phyloP scores from a whole-genome alignment of 2,888 invertebrate species.

The Mellilla xanthometata region DNA sequence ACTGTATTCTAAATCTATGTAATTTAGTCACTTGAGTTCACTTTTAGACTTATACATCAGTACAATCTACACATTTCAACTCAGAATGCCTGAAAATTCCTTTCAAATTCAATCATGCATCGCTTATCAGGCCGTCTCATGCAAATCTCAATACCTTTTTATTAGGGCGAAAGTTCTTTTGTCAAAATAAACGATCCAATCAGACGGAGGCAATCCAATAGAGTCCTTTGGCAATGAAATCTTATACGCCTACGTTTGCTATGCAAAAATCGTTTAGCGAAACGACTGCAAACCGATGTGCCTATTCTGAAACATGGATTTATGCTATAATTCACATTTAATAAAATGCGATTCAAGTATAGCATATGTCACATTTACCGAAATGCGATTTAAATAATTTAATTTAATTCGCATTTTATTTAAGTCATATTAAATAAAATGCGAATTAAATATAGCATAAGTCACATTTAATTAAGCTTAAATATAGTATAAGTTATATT shows the following conservation, averaged over 20 bases:
- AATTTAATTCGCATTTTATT: too few relatives aligned
- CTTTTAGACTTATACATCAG: too few relatives aligned
- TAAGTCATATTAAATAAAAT: too few relatives aligned
- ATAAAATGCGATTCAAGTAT: too few relatives aligned
- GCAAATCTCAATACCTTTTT: conserved; percentile 47
- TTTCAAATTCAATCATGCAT: conserved; percentile 12
- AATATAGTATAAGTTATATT: too few relatives aligned
- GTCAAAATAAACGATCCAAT: conserved; percentile 45
- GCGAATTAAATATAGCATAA: too few relatives aligned
- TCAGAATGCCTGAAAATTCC: background rate
- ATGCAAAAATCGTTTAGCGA: conserved; percentile 60
- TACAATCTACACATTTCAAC: background rate
- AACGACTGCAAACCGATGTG: conserved; percentile 33
- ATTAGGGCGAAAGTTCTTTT: conserved; percentile 43
- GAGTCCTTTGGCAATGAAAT: conserved; percentile 59
- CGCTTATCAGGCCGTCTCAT: conserved; percentile 17
- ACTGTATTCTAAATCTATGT: too few relatives aligned
- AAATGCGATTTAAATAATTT: too few relatives aligned
- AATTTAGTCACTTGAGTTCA: too few relatives aligned
- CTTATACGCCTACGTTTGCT: conserved; percentile 64
- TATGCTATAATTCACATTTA: too few relatives aligned
- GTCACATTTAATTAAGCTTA: too few relatives aligned
- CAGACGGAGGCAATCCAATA: conserved; percentile 39
- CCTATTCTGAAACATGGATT: conserved; percentile 55
- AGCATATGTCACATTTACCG: too few relatives aligned